Base-by-base conservation (phyloP, 2,113 vertebrate genomes). In the Charadrius vociferus region DNA sequence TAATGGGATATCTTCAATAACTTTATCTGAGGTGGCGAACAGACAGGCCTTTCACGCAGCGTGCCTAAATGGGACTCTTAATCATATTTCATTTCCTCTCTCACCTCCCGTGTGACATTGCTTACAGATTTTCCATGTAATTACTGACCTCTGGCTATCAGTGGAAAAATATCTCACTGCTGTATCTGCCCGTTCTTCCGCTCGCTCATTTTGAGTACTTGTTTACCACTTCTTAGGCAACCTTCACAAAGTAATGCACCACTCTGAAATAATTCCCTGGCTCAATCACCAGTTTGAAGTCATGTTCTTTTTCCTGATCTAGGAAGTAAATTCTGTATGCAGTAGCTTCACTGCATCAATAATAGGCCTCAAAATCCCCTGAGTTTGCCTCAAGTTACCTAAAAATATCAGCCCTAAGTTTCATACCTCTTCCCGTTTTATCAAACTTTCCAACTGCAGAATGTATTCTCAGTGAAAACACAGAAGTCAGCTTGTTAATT, bases 91-190 rank as follows among this genome's bases (percentile, higher is more conserved):
- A 49, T 92, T 93, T 96, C 94, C 90, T 86, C 30, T 62, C 59
- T 88, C 72, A 88, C 86, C 75, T 90, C 68, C 77, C 61, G 63
- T 83, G 94, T 78, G 90, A 74, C 79, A 81, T 26, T 88, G 63
- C 63, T 81, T 75, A 59, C 72, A 78, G 72, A 84, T 86, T 94
- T 94, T 95, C 86, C 19, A 0, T 66, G 86, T 81, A 92, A 94
- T 95, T 92, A 86, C 68, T 90, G 89, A 94, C 90, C 85, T 97
- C 84, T 95, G 74, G 56, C 68, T 88, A 92, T 78, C 63, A 63
- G 19, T 78, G 75, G 80, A 90, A 97, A 92, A 95, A 43, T 26
- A 92, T 41, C 75, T 95, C 77, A 59, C 43, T 88, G 65, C 80
- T 81, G 1, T 90, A 27, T 90, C 75, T 86, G n/a, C n/a, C 73